These are phyloP conservation scores for Aleiodes alternator DNA, from an alignment of 2,888 invertebrate genomes.

Conservation along the genomic window DNA sequence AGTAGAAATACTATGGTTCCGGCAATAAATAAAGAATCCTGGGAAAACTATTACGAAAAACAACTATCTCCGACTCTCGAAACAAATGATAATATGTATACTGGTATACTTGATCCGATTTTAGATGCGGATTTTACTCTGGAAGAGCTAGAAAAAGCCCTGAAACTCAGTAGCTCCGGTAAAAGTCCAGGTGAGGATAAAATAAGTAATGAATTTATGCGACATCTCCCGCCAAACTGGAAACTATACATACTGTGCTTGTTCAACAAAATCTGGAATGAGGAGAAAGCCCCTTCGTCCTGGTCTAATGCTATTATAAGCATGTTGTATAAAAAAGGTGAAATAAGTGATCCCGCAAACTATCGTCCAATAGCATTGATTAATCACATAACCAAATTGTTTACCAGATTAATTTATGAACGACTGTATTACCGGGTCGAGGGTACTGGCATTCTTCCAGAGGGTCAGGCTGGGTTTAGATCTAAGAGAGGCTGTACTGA, in stretches of 20 bases:
- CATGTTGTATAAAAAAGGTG: conserved; percentile 45
- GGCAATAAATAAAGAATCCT: background rate
- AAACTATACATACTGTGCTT: conserved; percentile 22
- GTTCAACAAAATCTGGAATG: conserved; percentile 40
- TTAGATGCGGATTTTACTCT: background rate
- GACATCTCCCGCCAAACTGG: conserved; percentile 35
- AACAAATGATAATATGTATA: background rate
- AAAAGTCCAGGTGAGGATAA: background rate
- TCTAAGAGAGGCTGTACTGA: background rate
- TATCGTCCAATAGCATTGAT: conserved; percentile 57
- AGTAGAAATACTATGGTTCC: no score
- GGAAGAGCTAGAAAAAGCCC: background rate
- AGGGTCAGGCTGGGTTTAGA: conserved; percentile 42
- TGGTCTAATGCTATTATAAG: background rate
- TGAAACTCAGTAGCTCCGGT: background rate
- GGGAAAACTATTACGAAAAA: background rate
- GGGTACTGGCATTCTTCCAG: conserved; percentile 42
- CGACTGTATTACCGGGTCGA: conserved; percentile 52
- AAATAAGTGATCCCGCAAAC: conserved; percentile 49
- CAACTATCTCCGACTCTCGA: no score
- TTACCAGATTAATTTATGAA: no score
- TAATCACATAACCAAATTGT: conserved; percentile 52
- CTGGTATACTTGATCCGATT: background rate
- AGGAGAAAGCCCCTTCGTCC: background rate
- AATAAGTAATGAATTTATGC: conserved; percentile 34